These are phyloP conservation scores for Caenorhabditis auriculariae DNA, from an alignment of 2,888 invertebrate species.

Conservation along the genomic window DNA sequence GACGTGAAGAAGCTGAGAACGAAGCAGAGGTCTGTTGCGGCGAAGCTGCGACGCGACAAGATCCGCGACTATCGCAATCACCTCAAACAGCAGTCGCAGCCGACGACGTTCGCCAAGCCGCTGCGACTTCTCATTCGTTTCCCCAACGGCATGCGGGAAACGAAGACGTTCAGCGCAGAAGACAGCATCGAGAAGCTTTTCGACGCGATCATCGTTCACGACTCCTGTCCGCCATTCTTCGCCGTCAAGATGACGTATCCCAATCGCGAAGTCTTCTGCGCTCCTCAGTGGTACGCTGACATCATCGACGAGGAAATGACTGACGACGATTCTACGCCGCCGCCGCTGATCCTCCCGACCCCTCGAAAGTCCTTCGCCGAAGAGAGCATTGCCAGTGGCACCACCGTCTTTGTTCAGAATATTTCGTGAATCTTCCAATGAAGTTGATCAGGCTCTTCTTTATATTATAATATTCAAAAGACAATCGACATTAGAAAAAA, in stretches of 20 bases:
- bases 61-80: slow-evolving; percentile 8
- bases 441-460: too few relatives aligned
- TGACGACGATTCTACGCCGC: too few relatives aligned
- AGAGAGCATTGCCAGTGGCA: too few relatives aligned
- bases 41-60: slow-evolving; percentile 5
- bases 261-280: slow-evolving; percentile 37
- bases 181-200: slow-evolving; percentile 87
- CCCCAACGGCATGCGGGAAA: slow-evolving; percentile 84
- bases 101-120: slow-evolving; percentile 70
- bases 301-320: slow-evolving; percentile 13
- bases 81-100: slow-evolving; percentile 4
- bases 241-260: slow-evolving; percentile 44
- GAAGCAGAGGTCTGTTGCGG: neutral
- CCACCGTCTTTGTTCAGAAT: too few relatives aligned
- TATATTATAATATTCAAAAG: too few relatives aligned
- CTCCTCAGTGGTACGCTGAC: slow-evolving; percentile 46
- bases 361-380: too few relatives aligned
- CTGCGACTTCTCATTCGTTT: slow-evolving; percentile 86
- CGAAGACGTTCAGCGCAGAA: slow-evolving; percentile 79
- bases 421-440: too few relatives aligned
- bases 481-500: too few relatives aligned
- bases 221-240: slow-evolving; percentile 80
- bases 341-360: too few relatives aligned
- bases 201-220: slow-evolving; percentile 92
- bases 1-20: slow-evolving; percentile 25